Evolutionary conservation across 2,888 invertebrate species (phyloP).

Genomic region (Eupithecia centaureata): DNA sequence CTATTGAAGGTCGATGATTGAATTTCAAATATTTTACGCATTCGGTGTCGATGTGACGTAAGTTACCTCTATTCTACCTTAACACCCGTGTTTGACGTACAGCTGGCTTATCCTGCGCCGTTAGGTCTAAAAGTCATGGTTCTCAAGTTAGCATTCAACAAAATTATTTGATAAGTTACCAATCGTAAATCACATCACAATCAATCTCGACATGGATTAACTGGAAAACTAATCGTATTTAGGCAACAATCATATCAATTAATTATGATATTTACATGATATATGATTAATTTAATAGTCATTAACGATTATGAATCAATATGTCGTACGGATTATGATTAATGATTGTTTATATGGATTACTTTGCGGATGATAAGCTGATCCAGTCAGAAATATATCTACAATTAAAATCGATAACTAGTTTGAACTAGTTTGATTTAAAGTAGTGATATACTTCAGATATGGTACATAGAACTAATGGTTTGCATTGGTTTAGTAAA

Average conservation of each 20-base stretch:
- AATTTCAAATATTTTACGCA: too few species aligned
- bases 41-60: too few species aligned
- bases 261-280: slow-evolving; percentile 25
- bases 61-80: too few species aligned
- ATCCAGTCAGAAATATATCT: slow-evolving; percentile 16
- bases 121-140: background rate
- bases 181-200: slow-evolving; percentile 1
- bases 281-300: slow-evolving; percentile 22
- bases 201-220: background rate
- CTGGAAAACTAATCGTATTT: background rate
- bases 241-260: slow-evolving; percentile 4
- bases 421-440: slow-evolving; percentile 8
- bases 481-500: slow-evolving; percentile 28
- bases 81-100: too few species aligned
- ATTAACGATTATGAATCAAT: slow-evolving; percentile 23
- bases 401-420: slow-evolving; percentile 2
- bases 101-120: background rate
- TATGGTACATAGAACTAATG: slow-evolving; percentile 12
- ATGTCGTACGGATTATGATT: slow-evolving; percentile 35
- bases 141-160: background rate
- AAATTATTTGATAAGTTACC: background rate
- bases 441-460: slow-evolving; percentile 31
- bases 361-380: slow-evolving; percentile 24
- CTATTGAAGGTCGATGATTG: too few species aligned
- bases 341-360: slow-evolving; percentile 34